Base-by-base conservation (phyloP, 1,140 invertebrate genomes). In the Yoshiicerus persimilis region DNA sequence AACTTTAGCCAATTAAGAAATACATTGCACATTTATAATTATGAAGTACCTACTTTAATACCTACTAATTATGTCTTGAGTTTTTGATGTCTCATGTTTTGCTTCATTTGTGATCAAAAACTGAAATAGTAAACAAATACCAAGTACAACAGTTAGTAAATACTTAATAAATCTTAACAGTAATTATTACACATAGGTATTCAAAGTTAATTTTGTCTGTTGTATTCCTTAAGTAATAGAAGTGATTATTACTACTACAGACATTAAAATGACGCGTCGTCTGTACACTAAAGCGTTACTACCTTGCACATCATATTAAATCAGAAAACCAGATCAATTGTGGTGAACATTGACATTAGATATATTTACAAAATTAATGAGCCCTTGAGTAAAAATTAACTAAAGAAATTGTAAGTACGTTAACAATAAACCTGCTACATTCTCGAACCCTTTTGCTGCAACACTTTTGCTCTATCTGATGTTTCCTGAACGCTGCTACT, bases 361-460 rank as follows among this genome's bases (percentile, higher is more conserved):
- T 47, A 1, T 56, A 56, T 70, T 70, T 70, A 32, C 32, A 32
- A 80, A 80, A 77, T 30, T 30, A 70, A 70, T 70, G 66, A 70
- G 66, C 30, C 30, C 66, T 27, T 70, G 75, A 32, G 75, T 36
- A 80, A 36, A 36, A 80, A 80, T 56, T 56, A 56, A 56, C 47
- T 56, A n/a, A 56, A 56, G 47, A 56, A n/a, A 70, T 4, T 66
- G 64, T 66, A 66, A n/a, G 27, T 70, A 70, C 0, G 64, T 9
- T 56, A 56, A 34, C 20, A n/a, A 32, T 8, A 62, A 30, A 84
- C 83, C 23, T 34, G 66, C 56, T 88, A 97, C 96, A 98, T 97
- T 91, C 96, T 94, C 91, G 96, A 97, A 90, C 96, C 96, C 93
- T 97, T 97, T 93, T 97, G 96, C 92, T 97, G 96, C 91, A 97